These are phyloP conservation scores for Apolygus lucorum DNA, from an alignment of 1,140 invertebrate species.

Conservation along the genomic window DNA sequence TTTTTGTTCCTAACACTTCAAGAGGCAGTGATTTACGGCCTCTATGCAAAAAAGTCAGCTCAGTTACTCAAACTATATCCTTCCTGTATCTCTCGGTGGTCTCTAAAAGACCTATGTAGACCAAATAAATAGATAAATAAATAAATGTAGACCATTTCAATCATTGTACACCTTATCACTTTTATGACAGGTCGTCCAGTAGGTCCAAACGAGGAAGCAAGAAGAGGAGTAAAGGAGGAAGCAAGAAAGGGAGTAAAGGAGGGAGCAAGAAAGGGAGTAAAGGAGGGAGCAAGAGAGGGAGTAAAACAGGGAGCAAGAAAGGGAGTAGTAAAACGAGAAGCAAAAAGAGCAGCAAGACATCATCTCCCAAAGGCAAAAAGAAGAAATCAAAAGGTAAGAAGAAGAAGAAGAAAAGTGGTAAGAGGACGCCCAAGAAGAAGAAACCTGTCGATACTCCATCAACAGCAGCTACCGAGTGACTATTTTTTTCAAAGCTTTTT, in stretches of 20 bases:
- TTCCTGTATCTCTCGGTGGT: background rate
- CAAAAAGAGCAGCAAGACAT: background rate
- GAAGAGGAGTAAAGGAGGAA: background rate
- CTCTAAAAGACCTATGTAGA: background rate
- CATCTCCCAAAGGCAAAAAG: background rate
- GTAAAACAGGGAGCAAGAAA: too few species aligned
- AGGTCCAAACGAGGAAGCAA: background rate
- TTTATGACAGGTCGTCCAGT: too few species aligned
- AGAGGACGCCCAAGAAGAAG: background rate
- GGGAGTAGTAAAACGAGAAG: background rate
- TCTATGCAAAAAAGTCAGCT: too few species aligned
- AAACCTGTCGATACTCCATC: background rate
- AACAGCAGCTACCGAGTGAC: background rate
- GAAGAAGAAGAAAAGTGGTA: background rate
- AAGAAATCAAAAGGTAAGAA: background rate
- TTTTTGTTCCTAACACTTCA: too few species aligned
- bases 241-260: too few species aligned
- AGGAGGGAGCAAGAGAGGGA: too few species aligned
- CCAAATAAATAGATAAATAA: too few species aligned
- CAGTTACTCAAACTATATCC: background rate
- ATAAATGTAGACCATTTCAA: too few species aligned
- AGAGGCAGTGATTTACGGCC: too few species aligned
- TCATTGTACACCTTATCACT: too few species aligned
- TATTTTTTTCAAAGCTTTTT: too few species aligned
- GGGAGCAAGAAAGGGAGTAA: too few species aligned